Conservation (phyloP, 2,113 vertebrate genomes). For the Willisornis vidua region DNA sequence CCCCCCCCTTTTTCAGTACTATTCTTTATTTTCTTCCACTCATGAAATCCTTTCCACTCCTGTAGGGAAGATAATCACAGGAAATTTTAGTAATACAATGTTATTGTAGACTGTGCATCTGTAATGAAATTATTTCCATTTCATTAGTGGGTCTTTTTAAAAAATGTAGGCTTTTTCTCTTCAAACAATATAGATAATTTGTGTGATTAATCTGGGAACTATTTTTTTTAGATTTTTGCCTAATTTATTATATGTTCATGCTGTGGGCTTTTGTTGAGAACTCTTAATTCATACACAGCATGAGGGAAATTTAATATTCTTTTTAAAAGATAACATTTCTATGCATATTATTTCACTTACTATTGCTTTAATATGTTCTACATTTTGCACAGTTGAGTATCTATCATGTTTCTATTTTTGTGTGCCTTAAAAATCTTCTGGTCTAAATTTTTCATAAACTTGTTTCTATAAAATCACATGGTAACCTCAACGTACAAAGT, state of each 20-base stretch:
- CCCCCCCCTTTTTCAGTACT: background rate
- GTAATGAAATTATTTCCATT: background rate
- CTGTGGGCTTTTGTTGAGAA: background rate
- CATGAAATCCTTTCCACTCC: background rate
- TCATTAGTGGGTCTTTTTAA: background rate
- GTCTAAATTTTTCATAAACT: background rate
- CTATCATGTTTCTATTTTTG: background rate
- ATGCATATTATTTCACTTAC: background rate
- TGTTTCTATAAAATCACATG: background rate
- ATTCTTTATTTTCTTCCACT: background rate
- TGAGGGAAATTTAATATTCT: background rate
- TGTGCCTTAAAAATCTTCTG: background rate
- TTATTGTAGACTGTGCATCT: background rate
- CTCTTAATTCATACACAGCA: background rate
- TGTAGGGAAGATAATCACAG: background rate
- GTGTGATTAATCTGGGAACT: background rate
- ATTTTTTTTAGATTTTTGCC: background rate
- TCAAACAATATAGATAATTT: conserved; percentile 5
- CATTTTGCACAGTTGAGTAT: background rate
- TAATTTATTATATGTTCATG: background rate
- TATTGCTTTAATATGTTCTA: background rate
- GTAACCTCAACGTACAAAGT: background rate
- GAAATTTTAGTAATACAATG: background rate
- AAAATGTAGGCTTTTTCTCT: background rate
- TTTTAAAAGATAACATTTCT: background rate